Percentiles rank a stretch among this genome's conserved stretches.
Conservation (phyloP, 2,113 vertebrate species). For the Oceanodroma tethys region DNA sequence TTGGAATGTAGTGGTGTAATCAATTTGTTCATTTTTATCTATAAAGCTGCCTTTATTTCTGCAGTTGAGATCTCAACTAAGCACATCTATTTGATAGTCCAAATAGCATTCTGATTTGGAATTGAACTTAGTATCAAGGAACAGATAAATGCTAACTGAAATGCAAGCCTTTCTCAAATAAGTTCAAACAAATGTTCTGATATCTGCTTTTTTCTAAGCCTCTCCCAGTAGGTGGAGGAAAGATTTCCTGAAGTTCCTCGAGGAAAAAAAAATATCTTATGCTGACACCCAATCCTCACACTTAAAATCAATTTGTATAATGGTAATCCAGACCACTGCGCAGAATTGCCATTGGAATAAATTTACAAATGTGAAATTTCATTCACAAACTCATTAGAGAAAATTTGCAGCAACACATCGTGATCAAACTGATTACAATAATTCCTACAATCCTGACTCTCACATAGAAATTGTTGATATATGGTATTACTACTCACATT, state of each 20-base stretch:
- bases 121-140: not conserved
- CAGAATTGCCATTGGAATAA: not conserved
- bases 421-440: not conserved
- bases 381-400: not conserved
- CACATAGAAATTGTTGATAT: not conserved
- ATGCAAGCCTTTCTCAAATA: not conserved
- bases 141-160: not conserved
- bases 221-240: not conserved
- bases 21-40: not conserved
- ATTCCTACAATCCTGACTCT: not conserved
- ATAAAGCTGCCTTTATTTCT: not conserved
- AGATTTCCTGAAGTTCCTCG: not conserved
- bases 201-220: not conserved
- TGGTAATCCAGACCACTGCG: not conserved
- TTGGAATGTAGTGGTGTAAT: not conserved
- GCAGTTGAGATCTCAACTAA: not conserved
- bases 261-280: not conserved
- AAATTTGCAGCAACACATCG: not conserved
- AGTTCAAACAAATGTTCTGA: not conserved
- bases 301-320: not conserved
- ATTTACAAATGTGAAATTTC: not conserved
- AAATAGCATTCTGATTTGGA: not conserved
- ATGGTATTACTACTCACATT: not conserved
- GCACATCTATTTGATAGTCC: not conserved
- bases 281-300: accelerated